Evolutionary conservation across 2,888 invertebrate genomes (phyloP), one percentile per base, ranked within the genome.

Genomic region (Sisyra nigra): DNA sequence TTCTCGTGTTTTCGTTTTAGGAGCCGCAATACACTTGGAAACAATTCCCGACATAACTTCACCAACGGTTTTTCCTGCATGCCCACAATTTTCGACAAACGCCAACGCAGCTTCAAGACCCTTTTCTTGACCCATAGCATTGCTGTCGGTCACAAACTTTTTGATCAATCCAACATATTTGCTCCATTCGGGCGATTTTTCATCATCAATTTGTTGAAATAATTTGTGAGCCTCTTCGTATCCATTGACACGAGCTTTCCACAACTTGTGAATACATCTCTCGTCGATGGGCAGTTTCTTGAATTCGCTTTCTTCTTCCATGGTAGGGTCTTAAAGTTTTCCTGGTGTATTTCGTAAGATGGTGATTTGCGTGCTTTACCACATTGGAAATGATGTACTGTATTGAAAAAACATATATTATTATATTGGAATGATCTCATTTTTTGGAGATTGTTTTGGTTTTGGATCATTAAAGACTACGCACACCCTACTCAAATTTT

Each of bases 61-160:
- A 8, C 81, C 80, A 1, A 82, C 85, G 14, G 89, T 86, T 59
- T 86, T 92, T 38, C 85, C 84, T 42, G 91, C 89, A 54, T 75
- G 69, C 0, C 77, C 80, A 55, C 92, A 88, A 67, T 92, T 92
- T 62, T 94, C 91, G 0, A 92, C 80, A 63, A 81, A 97, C 32
- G 85, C 83, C 42, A 93, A 62, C 0, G 88, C 81, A 7, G 94
- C 92, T 57, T 93, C 94, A 51, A 97, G 59, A 10, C 91, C 96
- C 67, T 87, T 94, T 58, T 97, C 96, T 59, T 94, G 94, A 2
- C 94, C 93, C 47, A 87, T 77, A 11, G 83, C 94, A 79, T 97
- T 94, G 53, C 83, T 86, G 59, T 97, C 96, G 1, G 76, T 68
- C 0, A 93, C 92, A 72, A 96, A 92, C 63, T 94, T 94, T 60